phyloP scores from a whole-genome alignment of 2,797 vertebrate species.

The Labroides dimidiatus region DNA sequence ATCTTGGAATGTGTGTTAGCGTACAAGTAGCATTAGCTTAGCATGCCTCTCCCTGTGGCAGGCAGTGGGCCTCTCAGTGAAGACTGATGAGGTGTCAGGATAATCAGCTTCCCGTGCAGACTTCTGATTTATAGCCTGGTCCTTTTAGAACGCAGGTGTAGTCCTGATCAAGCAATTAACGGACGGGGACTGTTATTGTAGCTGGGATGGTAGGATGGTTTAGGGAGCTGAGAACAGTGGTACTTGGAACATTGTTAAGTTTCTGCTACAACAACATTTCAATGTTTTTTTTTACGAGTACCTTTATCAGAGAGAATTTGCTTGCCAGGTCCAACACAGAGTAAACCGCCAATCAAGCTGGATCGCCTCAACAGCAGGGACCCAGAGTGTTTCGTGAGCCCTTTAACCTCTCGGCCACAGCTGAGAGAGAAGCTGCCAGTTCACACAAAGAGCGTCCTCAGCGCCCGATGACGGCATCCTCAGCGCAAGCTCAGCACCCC shows the following conservation, averaged over 20 bases:
- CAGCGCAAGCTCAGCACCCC: slow-evolving; percentile 65
- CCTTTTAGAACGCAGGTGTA: slow-evolving; percentile 87
- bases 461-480: slow-evolving; percentile 64
- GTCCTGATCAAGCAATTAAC: slow-evolving; percentile 90
- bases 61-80: slow-evolving; percentile 68
- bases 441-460: slow-evolving; percentile 76
- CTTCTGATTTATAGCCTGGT: slow-evolving; percentile 87
- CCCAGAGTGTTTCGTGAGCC: slow-evolving; percentile 44
- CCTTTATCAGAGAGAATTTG: slow-evolving; percentile 25
- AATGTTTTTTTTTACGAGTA: neutral
- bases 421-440: slow-evolving; percentile 69
- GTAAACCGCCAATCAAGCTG: slow-evolving; percentile 29
- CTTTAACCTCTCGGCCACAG: slow-evolving; percentile 70
- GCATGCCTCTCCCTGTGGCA: slow-evolving; percentile 33
- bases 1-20: slow-evolving; percentile 77
- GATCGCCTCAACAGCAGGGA: slow-evolving; percentile 49
- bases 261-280: neutral
- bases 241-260: slow-evolving; percentile 4
- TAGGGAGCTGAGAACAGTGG: too few relatives aligned
- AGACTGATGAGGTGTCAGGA: slow-evolving; percentile 88
- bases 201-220: slow-evolving; percentile 53
- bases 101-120: slow-evolving; percentile 87
- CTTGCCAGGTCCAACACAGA: slow-evolving; percentile 9
- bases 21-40: slow-evolving; percentile 80
- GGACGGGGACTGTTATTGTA: slow-evolving; percentile 84